Base-by-base conservation (phyloP, 2,888 invertebrate species). In the Leucania comma region DNA sequence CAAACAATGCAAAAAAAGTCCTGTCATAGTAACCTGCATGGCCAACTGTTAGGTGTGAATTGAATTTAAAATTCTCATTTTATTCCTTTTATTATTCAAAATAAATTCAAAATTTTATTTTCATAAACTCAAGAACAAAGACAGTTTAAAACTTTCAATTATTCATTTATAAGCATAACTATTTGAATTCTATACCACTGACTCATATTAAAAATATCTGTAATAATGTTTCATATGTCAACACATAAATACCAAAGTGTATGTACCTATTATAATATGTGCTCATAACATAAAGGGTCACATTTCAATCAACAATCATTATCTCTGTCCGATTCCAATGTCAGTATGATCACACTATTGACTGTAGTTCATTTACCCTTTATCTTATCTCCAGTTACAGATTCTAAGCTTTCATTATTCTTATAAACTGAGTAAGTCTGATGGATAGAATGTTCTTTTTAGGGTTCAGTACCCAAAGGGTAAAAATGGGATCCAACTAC, bases 251-350 rank as follows among this genome's bases (percentile, higher is more conserved):
- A 38, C 26, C 12, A 46, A 32, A 17, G 46, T n/a, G n/a, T 10
- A 48, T 14, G 26, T 20, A 54, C 22, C 14, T 6, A 56, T 48
- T 51, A 14, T 42, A 6, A 22, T 48, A 12, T 60, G 12, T 56
- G 51, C 26, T 58, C 9, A 22, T 53, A 46, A 60, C 20, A 46
- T 61, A 10, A 46, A 62, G 61, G 72, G 58, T 68, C 65, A 62
- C 46, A 70, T 80, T 75, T 46, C 80, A 63, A 59, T 60, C 51
- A 65, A 71, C 70, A 81, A 48, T 60, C 29, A 59, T 69, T 72
- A 76, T 82, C 73, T 71, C 32, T 72, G 62, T 60, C 50, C 14
- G 29, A 72, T 74, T 32, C 61, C 82, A 83, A 82, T 80, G 80
- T 73, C 80, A 83, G 48, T 35, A 63, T 58, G 66, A 73, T 71